These are phyloP conservation scores for Tethya wilhelma DNA, from an alignment of 37 sponge, comb jelly and placozoan species.

Conservation along the genomic window DNA sequence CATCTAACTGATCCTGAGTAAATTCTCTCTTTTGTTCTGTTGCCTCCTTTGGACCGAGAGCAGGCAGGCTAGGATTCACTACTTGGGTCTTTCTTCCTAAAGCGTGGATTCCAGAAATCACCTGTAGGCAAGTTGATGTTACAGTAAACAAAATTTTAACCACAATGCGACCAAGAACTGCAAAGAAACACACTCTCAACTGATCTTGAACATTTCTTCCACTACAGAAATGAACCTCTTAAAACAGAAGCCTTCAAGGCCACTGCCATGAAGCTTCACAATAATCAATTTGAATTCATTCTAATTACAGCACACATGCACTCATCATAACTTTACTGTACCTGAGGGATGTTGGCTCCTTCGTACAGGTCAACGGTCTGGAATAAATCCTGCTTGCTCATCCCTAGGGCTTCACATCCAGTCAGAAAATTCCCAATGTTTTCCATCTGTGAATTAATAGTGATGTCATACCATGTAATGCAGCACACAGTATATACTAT, in stretches of 20 bases:
- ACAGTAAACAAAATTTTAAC: too few relatives aligned
- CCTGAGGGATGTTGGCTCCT: constrained; percentile 91
- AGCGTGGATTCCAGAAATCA: constrained; percentile 64
- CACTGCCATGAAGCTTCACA: too few relatives aligned
- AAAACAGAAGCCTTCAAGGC: too few relatives aligned
- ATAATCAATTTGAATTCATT: too few relatives aligned
- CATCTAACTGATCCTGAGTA: constrained; percentile 75
- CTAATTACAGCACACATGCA: too few relatives aligned
- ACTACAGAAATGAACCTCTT: too few relatives aligned
- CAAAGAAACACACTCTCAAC: too few relatives aligned
- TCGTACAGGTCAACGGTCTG: constrained; percentile 97
- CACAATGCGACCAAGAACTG: too few relatives aligned
- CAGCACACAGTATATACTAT: too few relatives aligned
- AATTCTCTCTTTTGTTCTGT: constrained; percentile 70
- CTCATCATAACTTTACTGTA: too few relatives aligned
- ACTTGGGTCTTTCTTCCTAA: constrained; percentile 63
- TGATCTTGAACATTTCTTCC: too few relatives aligned
- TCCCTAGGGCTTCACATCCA: constrained; percentile 74
- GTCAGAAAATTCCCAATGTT: constrained; percentile 91
- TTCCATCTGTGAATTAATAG: constrained; percentile 84
- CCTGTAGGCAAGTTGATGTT: constrained; percentile 42
- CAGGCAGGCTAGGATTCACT: constrained; percentile 65
- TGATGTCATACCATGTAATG: too few relatives aligned
- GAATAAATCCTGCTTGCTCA: constrained; percentile 80
- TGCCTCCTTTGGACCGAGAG: constrained; percentile 86